Percentiles rank a stretch among this genome's conserved stretches.
Conservation (phyloP, 2,797 vertebrate genomes). For the Sparus aurata region DNA sequence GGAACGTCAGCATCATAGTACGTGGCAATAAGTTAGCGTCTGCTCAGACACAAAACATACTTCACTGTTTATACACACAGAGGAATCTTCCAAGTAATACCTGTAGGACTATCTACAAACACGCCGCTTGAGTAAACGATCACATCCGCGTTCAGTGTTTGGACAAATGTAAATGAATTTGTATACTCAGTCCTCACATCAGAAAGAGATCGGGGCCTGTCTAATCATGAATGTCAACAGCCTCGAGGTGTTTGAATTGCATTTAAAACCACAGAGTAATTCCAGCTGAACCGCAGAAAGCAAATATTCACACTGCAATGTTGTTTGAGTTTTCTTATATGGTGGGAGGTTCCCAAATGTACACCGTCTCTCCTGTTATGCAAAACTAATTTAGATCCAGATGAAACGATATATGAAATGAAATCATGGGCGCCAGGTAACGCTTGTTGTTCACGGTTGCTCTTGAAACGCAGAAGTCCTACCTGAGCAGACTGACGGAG, state of each 20-base stretch:
- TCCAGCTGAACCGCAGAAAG: background rate
- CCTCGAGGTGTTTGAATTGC: conserved; percentile 44
- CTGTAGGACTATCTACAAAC: conserved; percentile 25
- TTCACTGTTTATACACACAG: conserved; percentile 2
- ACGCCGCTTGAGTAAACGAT: conserved; percentile 2
- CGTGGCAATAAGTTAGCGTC: conserved; percentile 59
- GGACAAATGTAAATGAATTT: conserved; percentile 23
- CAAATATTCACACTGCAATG: conserved; percentile 42
- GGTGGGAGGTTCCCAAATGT: conserved; percentile 10
- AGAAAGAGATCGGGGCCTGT: background rate
- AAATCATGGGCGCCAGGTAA: background rate
- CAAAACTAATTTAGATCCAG: background rate
- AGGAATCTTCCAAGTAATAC: conserved; percentile 10
- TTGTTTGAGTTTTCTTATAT: conserved; percentile 47
- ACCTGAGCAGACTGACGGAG: conserved; percentile 91
- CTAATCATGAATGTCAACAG: conserved; percentile 31
- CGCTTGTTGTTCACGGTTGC: conserved; percentile 14
- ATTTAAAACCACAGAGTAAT: conserved; percentile 8
- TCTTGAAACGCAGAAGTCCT: conserved; percentile 86
- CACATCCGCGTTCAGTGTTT: conserved; percentile 46
- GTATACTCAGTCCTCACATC: conserved; percentile 17
- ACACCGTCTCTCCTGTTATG: background rate
- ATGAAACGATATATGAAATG: background rate
- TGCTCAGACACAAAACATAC: background rate
- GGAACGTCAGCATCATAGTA: conserved; percentile 90